Base-by-base conservation (phyloP, 2,888 invertebrate species). In the Lithodes maja region DNA sequence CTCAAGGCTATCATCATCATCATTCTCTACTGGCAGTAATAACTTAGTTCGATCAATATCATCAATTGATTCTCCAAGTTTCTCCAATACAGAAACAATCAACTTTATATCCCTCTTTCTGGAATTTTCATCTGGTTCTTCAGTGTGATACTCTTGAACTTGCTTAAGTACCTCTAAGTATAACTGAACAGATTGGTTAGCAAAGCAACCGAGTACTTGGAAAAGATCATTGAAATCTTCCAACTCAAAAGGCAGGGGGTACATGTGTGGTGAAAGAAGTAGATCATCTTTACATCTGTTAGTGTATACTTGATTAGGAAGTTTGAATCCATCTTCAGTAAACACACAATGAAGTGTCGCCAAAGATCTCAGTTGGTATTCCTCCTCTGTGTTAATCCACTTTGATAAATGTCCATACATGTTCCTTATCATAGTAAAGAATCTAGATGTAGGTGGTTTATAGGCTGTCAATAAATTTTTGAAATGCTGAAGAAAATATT, bases 71-170 rank as follows among this genome's bases (percentile, higher is more conserved):
- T 78, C 3, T 52, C 69, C 55, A 3, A 87, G 52, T 83, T 78
- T 87, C 49, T 69, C 71, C 17, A 87, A 74, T 50, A 86, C 80
- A 5, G 80, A 83, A 15, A 87, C 54, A 5, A 87, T 80, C 69
- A 87, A 53, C 5, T 52, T 17, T 7, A 53, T 49, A 53, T 87
- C 87, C 3, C 3, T 52, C n/a, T 87, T 77, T 49, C 68, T 50
- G n/a, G 12, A 3, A 71, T 1, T 17, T 17, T 71, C 71, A 15
- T 3, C 71, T n/a, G n/a, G 52, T n/a, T 12, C n/a, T 12, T 71
- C n/a, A 55, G 3, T 3, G 69, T 87, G 87, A n/a, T n/a, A 53
- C 3, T 77, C 54, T 52, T 77, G 83, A 9, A 87, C n/a, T 5
- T 77, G 49, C n/a, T 69, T 50, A 15, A 87, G 61, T 15, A 87